Base-by-base conservation (phyloP, 2,113 vertebrate species). In the Sigmodon hispidus region DNA sequence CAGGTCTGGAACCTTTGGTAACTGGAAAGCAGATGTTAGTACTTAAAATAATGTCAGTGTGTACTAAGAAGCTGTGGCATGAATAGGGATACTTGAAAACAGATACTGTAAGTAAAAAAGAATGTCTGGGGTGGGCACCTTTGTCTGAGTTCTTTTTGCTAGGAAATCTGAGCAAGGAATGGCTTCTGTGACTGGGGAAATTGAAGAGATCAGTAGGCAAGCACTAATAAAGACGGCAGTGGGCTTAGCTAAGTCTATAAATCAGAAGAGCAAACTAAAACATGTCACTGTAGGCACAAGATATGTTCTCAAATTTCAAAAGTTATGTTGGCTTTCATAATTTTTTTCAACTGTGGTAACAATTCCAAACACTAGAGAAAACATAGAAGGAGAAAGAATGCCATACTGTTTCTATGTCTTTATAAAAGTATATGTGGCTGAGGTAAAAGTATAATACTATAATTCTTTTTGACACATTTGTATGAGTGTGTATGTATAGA, bases 161-260 rank as follows among this genome's bases (percentile, higher is more conserved):
- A 34, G 8, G 21, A 50, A 94, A 34, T 45, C 17, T 91, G 13
- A n/a, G 6, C 43, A 55, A 5, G 22, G 50, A 55, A 4, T 24
- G 19, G 29, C 31, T 29, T 17, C 22, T 63, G 12, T 52, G 65
- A 57, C 31, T 43, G 26, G 12, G 24, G 95, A 55, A 90, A 50
- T 4, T 8, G 52, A 87, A 86, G 55, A 67, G 12, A 45, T 87
- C 40, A 40, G 22, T 24, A 11, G 31, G 45, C 59, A 87, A 63
- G 16, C 3, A 1, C n/a, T 24, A 6, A 59, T 85, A 92, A 50
- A 83, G 69, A 75, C 48, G 69, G 7, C 45, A 45, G 1, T 50
- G n/a, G 77, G 6, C 48, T 94, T 95, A 91, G 40, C 40, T 63
- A 29, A 91, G 36, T 70, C 26, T 50, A 43, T 16, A 94, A 96